Evolutionary conservation across 2,888 invertebrate genomes (phyloP).

Genomic region (Hypomecis punctinalis): DNA sequence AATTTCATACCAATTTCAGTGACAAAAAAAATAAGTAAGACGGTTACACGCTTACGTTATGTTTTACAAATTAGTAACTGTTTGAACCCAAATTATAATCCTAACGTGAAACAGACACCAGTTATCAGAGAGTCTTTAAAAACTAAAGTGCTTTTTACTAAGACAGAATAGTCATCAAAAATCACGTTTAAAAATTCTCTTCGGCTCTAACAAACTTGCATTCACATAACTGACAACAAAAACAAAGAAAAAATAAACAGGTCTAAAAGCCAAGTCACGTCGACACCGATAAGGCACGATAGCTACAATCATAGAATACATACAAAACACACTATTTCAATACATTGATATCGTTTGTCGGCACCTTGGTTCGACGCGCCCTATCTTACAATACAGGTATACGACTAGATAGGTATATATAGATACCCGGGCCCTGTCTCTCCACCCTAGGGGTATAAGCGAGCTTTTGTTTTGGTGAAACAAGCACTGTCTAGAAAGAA

Average conservation of each 20-base stretch:
- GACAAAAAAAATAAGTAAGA: too few species aligned
- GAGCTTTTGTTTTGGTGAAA: slow-evolving; percentile 18
- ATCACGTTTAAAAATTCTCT: neutral
- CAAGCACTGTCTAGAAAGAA: slow-evolving; percentile 5
- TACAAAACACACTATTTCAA: slow-evolving; percentile 36
- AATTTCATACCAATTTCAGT: too few species aligned
- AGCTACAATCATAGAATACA: slow-evolving; percentile 35
- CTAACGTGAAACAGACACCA: too few species aligned
- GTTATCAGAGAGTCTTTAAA: too few species aligned
- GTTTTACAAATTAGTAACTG: too few species aligned
- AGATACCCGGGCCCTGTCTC: slow-evolving; percentile 13
- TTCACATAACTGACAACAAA: slow-evolving; percentile 15
- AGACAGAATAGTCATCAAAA: neutral
- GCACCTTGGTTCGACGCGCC: slow-evolving; percentile 26
- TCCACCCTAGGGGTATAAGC: slow-evolving; percentile 17
- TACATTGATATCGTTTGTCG: slow-evolving; percentile 34
- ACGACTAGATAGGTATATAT: neutral
- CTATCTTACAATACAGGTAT: slow-evolving; percentile 24
- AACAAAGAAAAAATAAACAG: slow-evolving; percentile 30
- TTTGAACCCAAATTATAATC: too few species aligned
- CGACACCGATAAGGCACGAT: slow-evolving; percentile 24
- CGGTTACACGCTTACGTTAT: too few species aligned
- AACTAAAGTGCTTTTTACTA: too few species aligned
- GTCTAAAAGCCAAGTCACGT: slow-evolving; percentile 36
- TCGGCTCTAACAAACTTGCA: neutral